A percentile compares a stretch with the other conserved stretches of the same genome.
phyloP scores from a whole-genome alignment of 2,888 invertebrate genomes.

The Aquatica leii region DNA sequence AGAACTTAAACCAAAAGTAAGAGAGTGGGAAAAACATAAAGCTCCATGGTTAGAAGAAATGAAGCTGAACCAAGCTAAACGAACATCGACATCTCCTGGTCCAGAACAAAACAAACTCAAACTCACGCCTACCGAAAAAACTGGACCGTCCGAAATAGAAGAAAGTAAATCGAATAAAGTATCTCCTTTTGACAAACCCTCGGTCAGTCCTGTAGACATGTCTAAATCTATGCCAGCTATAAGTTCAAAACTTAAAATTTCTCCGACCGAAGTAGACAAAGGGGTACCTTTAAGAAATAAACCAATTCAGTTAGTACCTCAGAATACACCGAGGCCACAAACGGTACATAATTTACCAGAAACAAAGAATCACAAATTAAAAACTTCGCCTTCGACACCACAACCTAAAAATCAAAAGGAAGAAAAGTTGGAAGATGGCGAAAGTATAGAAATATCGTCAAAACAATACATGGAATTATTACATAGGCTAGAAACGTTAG shows the following conservation, averaged over 20 bases:
- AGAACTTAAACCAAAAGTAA: conserved; percentile 69
- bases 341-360: conserved; percentile 43
- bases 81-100: conserved; percentile 63
- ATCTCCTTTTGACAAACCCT: conserved; percentile 29
- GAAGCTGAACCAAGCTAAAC: conserved; percentile 78
- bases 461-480: conserved; percentile 56
- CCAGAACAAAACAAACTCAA: conserved; percentile 50
- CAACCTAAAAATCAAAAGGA: conserved; percentile 19
- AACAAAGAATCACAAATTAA: conserved; percentile 11
- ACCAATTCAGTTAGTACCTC: conserved; percentile 38
- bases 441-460: conserved; percentile 35
- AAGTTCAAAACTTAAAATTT: conserved; percentile 46
- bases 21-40: conserved; percentile 77
- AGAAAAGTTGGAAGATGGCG: conserved; percentile 32
- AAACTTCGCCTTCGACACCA: conserved; percentile 19
- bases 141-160: conserved; percentile 33
- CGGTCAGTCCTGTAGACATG: conserved; percentile 47
- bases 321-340: conserved; percentile 40
- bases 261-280: conserved; percentile 51
- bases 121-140: conserved; percentile 42
- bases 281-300: conserved; percentile 42
- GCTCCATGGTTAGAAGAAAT: conserved; percentile 86
- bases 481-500: conserved; percentile 65
- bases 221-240: conserved; percentile 49
- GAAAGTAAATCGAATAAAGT: conserved; percentile 27